Percentiles rank a stretch among this genome's conserved stretches.
Conservation (phyloP, 2,113 vertebrate species). For the Hassar affinis region DNA sequence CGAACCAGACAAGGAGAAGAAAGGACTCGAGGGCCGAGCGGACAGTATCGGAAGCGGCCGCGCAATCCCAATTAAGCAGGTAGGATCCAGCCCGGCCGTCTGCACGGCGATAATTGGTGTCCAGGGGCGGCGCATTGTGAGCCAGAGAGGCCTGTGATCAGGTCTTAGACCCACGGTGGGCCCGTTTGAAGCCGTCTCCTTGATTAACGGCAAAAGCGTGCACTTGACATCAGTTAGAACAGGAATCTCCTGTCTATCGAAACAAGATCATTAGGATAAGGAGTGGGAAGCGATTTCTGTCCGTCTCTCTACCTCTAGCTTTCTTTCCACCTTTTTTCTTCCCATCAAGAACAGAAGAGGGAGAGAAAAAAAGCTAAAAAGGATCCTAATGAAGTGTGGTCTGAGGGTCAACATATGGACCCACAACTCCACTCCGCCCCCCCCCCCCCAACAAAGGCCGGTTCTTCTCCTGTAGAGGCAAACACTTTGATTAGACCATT, state of each 20-base stretch:
- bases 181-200: slow-evolving; percentile 76
- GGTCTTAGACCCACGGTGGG: slow-evolving; percentile 42
- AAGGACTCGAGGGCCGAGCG: slow-evolving; percentile 88
- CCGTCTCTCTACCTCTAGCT: slow-evolving; percentile 19
- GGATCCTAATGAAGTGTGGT: slow-evolving; percentile 82
- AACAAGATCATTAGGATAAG: slow-evolving; percentile 94
- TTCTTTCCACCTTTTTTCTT: slow-evolving; percentile 14
- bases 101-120: slow-evolving; percentile 60
- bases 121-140: slow-evolving; percentile 44
- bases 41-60: slow-evolving; percentile 98
- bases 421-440: neutral
- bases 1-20: slow-evolving; percentile 98
- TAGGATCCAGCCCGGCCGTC: slow-evolving; percentile 62
- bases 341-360: slow-evolving; percentile 35
- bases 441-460: slow-evolving; percentile 74
- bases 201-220: slow-evolving; percentile 90
- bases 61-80: slow-evolving; percentile 99
- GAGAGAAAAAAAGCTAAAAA: slow-evolving; percentile 39
- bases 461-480: slow-evolving; percentile 68
- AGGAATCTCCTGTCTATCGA: slow-evolving; percentile 85
- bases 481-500: slow-evolving; percentile 78
- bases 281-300: slow-evolving; percentile 73
- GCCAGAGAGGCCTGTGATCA: slow-evolving; percentile 52
- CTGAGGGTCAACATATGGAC: slow-evolving; percentile 79
- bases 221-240: slow-evolving; percentile 98